phyloP scores from a whole-genome alignment of 2,797 vertebrate genomes.

The Chrosomus eos region DNA sequence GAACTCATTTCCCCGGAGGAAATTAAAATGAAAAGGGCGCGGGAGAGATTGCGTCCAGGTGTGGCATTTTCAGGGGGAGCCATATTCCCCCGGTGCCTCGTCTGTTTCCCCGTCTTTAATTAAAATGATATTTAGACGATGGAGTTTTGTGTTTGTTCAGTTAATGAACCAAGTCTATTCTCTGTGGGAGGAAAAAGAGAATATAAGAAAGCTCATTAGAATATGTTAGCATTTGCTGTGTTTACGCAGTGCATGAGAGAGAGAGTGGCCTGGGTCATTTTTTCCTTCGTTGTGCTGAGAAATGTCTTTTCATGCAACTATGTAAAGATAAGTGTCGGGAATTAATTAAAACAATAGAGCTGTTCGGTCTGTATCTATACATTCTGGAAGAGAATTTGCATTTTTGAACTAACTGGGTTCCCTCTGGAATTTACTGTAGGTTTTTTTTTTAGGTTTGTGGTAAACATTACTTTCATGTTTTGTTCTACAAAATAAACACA shows the following conservation, averaged over 20 bases:
- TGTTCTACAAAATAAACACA: not conserved
- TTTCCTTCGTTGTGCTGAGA: conserved; percentile 9
- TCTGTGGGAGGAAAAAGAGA: conserved; percentile 74
- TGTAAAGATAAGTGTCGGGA: not conserved
- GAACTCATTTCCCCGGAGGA: conserved; percentile 72
- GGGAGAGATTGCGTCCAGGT: conserved; percentile 72
- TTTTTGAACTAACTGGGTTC: not conserved
- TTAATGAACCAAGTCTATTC: conserved; percentile 76
- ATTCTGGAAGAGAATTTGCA: not conserved
- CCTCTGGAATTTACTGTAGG: not conserved
- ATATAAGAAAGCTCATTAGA: conserved; percentile 78
- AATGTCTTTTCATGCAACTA: not conserved
- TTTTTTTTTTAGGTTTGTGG: not conserved
- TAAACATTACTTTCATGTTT: not conserved
- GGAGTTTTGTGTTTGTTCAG: conserved; percentile 79
- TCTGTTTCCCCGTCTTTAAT: conserved; percentile 75
- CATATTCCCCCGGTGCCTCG: conserved; percentile 55
- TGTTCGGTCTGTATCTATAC: not conserved
- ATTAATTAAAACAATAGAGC: not conserved
- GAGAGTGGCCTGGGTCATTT: conserved; percentile 11
- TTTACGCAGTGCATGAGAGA: conserved; percentile 7
- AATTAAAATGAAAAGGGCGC: conserved; percentile 76
- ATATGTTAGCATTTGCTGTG: conserved; percentile 79
- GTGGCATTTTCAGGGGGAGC: conserved; percentile 74
- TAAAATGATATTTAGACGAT: conserved; percentile 80